phyloP scores from a whole-genome alignment of 2,888 invertebrate genomes.

The Hydraecia micacea region DNA sequence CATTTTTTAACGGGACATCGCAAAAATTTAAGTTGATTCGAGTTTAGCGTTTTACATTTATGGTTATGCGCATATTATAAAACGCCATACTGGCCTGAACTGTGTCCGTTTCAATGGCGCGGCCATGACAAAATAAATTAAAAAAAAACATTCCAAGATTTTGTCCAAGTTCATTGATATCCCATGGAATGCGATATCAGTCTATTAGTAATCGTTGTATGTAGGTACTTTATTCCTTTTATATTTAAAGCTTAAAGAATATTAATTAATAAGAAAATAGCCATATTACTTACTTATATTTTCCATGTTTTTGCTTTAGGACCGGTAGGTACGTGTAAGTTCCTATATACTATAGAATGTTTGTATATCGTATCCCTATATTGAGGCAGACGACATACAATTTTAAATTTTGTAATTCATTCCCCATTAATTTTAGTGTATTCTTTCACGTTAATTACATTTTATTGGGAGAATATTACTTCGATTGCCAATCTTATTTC shows the following conservation, averaged over 20 bases:
- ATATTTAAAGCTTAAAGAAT: neutral
- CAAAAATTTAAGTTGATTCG: neutral
- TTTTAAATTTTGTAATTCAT: neutral
- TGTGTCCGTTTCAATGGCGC: too few relatives aligned
- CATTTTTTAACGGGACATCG: neutral
- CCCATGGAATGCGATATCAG: neutral
- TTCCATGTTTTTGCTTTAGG: neutral
- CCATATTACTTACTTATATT: neutral
- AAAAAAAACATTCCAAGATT: too few relatives aligned
- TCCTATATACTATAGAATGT: neutral
- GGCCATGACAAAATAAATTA: too few relatives aligned
- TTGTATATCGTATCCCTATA: neutral
- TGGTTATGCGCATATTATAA: constrained; percentile 9
- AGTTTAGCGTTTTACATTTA: neutral
- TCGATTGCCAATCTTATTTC: neutral
- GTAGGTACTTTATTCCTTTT: neutral
- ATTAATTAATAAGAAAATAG: neutral
- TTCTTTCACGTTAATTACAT: too few relatives aligned
- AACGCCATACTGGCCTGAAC: neutral
- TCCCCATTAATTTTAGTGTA: too few relatives aligned
- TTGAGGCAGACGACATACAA: neutral
- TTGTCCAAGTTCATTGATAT: neutral
- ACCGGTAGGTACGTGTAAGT: too few relatives aligned
- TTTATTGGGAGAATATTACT: too few relatives aligned
- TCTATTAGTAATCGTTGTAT: neutral